Percentiles rank a stretch among this genome's conserved stretches.
Evolutionary conservation across 2,113 vertebrate genomes (phyloP).

Genomic region (Spermophilus dauricus): DNA sequence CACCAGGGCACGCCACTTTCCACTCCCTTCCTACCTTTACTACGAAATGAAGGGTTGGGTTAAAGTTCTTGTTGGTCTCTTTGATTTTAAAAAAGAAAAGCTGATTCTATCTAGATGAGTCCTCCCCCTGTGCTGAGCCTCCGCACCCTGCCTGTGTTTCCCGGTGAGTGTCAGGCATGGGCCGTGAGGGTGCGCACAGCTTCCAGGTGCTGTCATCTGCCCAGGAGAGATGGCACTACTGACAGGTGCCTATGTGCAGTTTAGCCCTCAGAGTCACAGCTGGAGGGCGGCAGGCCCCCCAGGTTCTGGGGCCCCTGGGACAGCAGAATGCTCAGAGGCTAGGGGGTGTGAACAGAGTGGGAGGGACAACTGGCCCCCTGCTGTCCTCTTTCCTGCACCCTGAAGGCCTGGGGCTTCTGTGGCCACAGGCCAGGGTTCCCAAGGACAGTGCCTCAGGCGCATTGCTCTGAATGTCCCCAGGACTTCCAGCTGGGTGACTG

Average conservation of each 20-base stretch:
- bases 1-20: too few species aligned
- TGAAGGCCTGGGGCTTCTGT: not conserved
- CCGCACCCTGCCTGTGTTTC: not conserved
- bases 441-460: rapidly evolving
- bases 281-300: rapidly evolving
- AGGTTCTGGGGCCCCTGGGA: not conserved
- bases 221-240: rapidly evolving
- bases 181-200: not conserved
- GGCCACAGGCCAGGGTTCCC: rapidly evolving
- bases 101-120: not conserved
- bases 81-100: not conserved
- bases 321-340: not conserved
- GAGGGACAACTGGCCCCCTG: not conserved
- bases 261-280: not conserved
- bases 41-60: not conserved
- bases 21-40: not conserved
- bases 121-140: too few species aligned
- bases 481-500: not conserved
- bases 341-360: too few species aligned
- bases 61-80: not conserved
- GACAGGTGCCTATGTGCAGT: not conserved
- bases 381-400: not conserved
- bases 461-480: not conserved
- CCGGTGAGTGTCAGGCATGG: too few species aligned
- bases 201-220: rapidly evolving